Evolutionary conservation across 2,888 invertebrate species (phyloP), one percentile per base, ranked within the genome.

Genomic region (Oscheius onirici): DNA sequence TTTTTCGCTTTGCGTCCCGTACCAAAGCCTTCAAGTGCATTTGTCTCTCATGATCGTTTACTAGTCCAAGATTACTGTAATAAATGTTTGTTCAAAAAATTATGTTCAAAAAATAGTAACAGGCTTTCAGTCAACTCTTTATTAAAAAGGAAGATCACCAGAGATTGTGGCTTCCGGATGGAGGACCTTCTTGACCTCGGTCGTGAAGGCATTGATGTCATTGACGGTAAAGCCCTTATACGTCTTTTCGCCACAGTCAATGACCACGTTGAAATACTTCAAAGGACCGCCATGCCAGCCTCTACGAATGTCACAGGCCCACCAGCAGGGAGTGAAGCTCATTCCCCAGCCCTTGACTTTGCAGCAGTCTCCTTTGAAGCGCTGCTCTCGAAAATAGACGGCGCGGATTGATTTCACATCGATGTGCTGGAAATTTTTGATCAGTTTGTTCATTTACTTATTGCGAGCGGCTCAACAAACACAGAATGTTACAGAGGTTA

Each of bases 331-430:
- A 6, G 57, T 44, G 13, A 71, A 49, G 8, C 71, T 68, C 72
- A 70, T 72, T 34, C 75, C 75, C 75, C 75, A 75, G 6, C 65
- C 60, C 46, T 75, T 75, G 20, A 57, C 54, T 20, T 61, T 66
- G 22, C 17, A 26, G 17, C 52, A 43, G 10, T 51, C 49, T 17
- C 17, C 49, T n/a, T 44, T 28, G 22, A 34, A 22, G 52, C 51
- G 15, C 28, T 69, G 69, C 17, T 55, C 44, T 44, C 51, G 43
- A 34, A 66, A 74, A 46, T 72, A n/a, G n/a, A n/a, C n/a, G n/a
- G 58, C 74, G 8, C 24, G 41, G 54, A 74, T 74, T 11, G 49
- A 26, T n/a, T 63, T 63, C 0, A 63, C 63, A 34, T 63, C 34
- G 28, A 63, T 49, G 28, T 46, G 24, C 63, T 63, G 63, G 6